Percentiles rank a stretch among this genome's conserved stretches.
These are phyloP conservation scores for Siniperca undulata DNA, from an alignment of 2,797 vertebrate genomes.

Conservation along the genomic window DNA sequence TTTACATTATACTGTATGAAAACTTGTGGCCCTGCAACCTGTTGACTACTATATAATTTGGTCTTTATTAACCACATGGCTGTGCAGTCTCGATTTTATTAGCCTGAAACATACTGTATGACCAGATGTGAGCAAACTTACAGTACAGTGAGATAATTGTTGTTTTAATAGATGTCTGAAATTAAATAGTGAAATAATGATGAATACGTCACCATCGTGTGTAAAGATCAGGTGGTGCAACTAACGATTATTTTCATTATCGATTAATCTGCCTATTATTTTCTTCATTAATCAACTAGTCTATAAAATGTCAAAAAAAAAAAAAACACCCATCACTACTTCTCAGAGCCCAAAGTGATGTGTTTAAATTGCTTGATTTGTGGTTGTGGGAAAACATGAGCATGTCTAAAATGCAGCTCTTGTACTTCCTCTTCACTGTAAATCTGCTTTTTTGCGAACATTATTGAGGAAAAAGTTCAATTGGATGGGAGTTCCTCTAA, in stretches of 20 bases:
- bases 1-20: neutral
- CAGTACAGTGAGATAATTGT: neutral
- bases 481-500: neutral
- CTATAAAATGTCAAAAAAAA: too few relatives aligned
- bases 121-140: neutral
- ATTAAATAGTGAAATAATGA: neutral
- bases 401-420: neutral
- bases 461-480: neutral
- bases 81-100: slow-evolving; percentile 18
- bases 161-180: neutral
- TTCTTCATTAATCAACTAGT: too few relatives aligned
- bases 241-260: too few relatives aligned
- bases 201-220: neutral
- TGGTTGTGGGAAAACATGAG: neutral
- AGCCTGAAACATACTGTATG: neutral
- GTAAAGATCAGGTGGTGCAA: neutral
- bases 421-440: neutral
- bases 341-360: too few relatives aligned
- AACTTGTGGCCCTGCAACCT: too few relatives aligned
- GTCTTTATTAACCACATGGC: slow-evolving; percentile 26
- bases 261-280: too few relatives aligned
- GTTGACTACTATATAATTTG: slow-evolving; percentile 21
- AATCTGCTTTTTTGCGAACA: neutral
- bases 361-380: neutral
- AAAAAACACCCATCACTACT: too few relatives aligned